phyloP scores from a whole-genome alignment of 2,888 invertebrate species.

The Theretra japonica region DNA sequence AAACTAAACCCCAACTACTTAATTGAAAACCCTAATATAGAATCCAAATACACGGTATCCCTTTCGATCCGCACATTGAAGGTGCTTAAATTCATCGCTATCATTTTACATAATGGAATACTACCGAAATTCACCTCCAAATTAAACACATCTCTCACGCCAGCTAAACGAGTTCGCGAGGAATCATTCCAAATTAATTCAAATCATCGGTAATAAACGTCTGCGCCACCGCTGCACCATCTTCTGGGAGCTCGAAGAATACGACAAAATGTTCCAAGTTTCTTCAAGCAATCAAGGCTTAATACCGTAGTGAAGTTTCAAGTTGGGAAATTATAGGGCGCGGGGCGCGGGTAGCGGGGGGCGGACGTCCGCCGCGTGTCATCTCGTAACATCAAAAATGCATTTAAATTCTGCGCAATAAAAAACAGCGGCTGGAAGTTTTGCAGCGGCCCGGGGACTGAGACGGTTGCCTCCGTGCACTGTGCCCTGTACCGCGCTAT shows the following conservation, averaged over 20 bases:
- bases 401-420: slow-evolving; percentile 85
- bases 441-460: slow-evolving; percentile 77
- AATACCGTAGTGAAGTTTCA: slow-evolving; percentile 84
- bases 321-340: slow-evolving; percentile 84
- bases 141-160: slow-evolving; percentile 27
- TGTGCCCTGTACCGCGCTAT: slow-evolving; percentile 65
- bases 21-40: slow-evolving; percentile 81
- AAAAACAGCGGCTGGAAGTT: slow-evolving; percentile 83
- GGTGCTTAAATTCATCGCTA: slow-evolving; percentile 66
- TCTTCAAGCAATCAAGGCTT: slow-evolving; percentile 85
- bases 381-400: slow-evolving; percentile 86
- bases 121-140: slow-evolving; percentile 37
- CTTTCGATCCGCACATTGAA: slow-evolving; percentile 72
- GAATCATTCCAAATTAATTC: slow-evolving; percentile 67
- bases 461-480: slow-evolving; percentile 62
- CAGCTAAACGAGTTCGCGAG: slow-evolving; percentile 27
- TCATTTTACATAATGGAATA: slow-evolving; percentile 58
- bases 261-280: slow-evolving; percentile 84
- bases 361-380: slow-evolving; percentile 84
- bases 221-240: slow-evolving; percentile 77
- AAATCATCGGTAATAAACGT: slow-evolving; percentile 80
- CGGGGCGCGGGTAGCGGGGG: slow-evolving; percentile 61
- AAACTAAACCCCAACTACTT: slow-evolving; percentile 79
- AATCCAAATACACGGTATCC: slow-evolving; percentile 76
- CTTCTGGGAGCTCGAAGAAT: slow-evolving; percentile 82